Evolutionary conservation across 2,113 vertebrate genomes (phyloP), one percentile per base, ranked within the genome.

Genomic region (Zonotrichia leucophrys): DNA sequence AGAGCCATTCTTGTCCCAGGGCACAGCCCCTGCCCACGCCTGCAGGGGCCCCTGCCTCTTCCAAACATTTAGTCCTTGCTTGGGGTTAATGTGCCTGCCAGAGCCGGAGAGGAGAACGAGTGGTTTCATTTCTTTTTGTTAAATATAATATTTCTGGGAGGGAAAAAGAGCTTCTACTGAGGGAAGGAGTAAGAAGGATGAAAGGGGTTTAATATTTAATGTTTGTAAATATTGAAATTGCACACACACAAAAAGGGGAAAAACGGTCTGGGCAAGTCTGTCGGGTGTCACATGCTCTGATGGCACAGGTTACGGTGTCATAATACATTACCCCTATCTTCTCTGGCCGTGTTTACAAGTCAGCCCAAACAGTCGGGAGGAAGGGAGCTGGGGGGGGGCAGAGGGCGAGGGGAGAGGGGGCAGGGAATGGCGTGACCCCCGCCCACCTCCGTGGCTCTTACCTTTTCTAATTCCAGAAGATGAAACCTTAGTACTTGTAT

Each of bases 401-500:
- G 11, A 10, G 18, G 11, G 7, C 18, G 5, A 15, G 37, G n/a
- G 28, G n/a, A 19, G 35, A 21, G 12, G 9, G 27, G 37, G 19
- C 33, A 49, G 49, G 42, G 75, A 80, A 91, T 9, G 46, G 47
- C 10, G 24, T 30, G 82, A 46, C 66, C 78, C 85, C 49, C 44
- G 31, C 64, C 91, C 88, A 60, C 52, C 53, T n/a, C 68, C 30
- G 4, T 67, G 80, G 17, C 41, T 93, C 98, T 99, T 99, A 99
- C 99, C 99, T 99, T 99, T 98, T 99, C 99, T 99, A 99, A 98
- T 98, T 99, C 99, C 99, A 99, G 98, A 98, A 99, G 99, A 95
- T 99, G 99, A 99, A 99, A 99, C 97, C 99, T 99, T 99, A 99
- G 99, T 97, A 99, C 99, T 99, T 99, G 99, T 98, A 99, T 99